Conservation (phyloP, 2,113 vertebrate species). For the Capreolus pygargus region DNA sequence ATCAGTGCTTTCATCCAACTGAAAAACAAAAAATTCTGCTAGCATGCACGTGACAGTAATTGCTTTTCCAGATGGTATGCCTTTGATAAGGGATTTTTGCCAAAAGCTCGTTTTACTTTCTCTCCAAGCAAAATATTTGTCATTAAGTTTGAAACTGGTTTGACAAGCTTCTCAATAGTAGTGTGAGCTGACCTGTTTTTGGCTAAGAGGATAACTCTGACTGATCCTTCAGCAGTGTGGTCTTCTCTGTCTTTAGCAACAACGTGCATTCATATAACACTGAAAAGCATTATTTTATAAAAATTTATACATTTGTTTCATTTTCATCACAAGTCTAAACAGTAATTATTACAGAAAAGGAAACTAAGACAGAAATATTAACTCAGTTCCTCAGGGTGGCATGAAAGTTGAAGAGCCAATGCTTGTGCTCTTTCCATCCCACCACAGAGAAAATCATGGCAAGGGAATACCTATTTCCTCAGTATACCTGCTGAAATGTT, state of each 20-base stretch:
- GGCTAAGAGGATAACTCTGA: conserved; percentile 22
- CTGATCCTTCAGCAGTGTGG: background rate
- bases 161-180: conserved; percentile 58
- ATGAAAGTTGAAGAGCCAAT: background rate
- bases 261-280: conserved; percentile 1
- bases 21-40: conserved; percentile 52
- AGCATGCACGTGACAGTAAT: conserved; percentile 48
- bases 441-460: background rate
- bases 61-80: conserved; percentile 66
- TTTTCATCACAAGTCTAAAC: conserved; percentile 28
- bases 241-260: conserved; percentile 24
- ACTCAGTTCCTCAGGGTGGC: background rate
- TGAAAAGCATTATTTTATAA: conserved; percentile 9
- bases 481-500: background rate
- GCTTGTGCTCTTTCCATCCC: background rate
- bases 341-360: conserved; percentile 8
- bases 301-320: background rate
- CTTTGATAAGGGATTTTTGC: conserved; percentile 66
- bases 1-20: conserved; percentile 29
- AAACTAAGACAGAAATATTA: conserved; percentile 9
- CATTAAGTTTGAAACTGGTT: conserved; percentile 74
- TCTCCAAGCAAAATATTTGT: conserved; percentile 70
- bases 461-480: background rate
- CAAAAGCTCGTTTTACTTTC: conserved; percentile 73
- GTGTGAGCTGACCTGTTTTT: conserved; percentile 46